Evolutionary conservation across 2,113 vertebrate genomes (phyloP), one percentile per base, ranked within the genome.

Genomic region (Chloropsis cyanopogon): DNA sequence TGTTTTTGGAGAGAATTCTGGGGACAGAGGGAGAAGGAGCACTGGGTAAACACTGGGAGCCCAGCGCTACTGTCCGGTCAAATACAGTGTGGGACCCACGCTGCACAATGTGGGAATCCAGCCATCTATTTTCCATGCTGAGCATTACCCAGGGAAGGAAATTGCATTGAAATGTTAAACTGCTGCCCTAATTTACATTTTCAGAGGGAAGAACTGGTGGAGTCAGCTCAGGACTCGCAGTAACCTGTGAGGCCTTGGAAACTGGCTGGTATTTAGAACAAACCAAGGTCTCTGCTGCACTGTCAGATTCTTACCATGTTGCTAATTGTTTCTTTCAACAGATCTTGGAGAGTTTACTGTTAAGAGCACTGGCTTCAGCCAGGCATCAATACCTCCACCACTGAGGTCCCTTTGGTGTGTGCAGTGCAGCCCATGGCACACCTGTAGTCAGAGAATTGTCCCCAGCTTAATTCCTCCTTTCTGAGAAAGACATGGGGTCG

Each of bases 1-100:
- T 96, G 82, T 95, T 97, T 96, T 89, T 70, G 79, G 88, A 93
- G 89, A 91, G 77, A 86, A 80, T 92, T 82, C 71, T 91, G 93
- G 47, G 71, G 92, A 80, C 86, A 61, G 72, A 60, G 52, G 50
- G 46, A 89, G 73, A 64, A 84, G 69, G 49, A 93, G 66, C 49
- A 4, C 1, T 52, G 69, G 72, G 73, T 92, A 86, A 95, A 90
- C 88, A 54, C 50, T 72, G 87, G 57, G 73, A 93, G 83, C 72
- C 82, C 87, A 72, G 68, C 0, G 0, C 71, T 90, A 23, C 86
- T 1, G 8, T 50, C 24, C 66, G 94, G 89, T 95, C 94, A 93
- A 52, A 47, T 2, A n/a, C 77, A 93, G 89, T 91, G 95, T 91
- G 90, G 89, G 89, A 96, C 56, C 63, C 86, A 26, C 0, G 5